A percentile compares a stretch with the other conserved stretches of the same genome.
These are phyloP conservation scores for Hylaeus anthracinus DNA, from an alignment of 1,140 invertebrate genomes.

Conservation along the genomic window DNA sequence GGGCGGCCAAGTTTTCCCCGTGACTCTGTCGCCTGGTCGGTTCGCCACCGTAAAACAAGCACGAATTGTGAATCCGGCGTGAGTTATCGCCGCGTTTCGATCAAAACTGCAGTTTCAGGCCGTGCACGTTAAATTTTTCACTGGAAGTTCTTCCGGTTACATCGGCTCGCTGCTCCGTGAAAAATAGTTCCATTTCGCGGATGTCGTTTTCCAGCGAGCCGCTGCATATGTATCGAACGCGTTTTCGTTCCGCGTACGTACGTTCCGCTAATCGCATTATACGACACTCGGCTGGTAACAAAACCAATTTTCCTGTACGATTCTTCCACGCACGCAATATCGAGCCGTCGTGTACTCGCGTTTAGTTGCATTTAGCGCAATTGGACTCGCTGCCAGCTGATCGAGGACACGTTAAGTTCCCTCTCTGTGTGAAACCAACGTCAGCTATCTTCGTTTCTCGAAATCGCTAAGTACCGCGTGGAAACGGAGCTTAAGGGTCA, in stretches of 20 bases:
- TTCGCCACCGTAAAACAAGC: slow-evolving; percentile 48
- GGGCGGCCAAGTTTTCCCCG: slow-evolving; percentile 18
- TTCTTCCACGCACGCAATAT: not conserved
- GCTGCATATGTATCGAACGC: slow-evolving; percentile 12
- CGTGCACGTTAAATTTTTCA: slow-evolving; percentile 58
- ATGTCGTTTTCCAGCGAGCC: slow-evolving; percentile 11
- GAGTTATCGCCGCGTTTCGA: slow-evolving; percentile 56
- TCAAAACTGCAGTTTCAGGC: slow-evolving; percentile 53
- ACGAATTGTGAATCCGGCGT: slow-evolving; percentile 37
- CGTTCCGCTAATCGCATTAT: slow-evolving; percentile 9
- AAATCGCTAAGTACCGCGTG: not conserved
- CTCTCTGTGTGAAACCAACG: too few species aligned
- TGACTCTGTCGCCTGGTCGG: slow-evolving; percentile 29
- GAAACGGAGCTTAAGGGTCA: not conserved
- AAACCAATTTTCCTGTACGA: not conserved
- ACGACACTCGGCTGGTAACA: not conserved
- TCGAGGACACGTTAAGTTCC: too few species aligned
- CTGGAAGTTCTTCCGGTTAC: slow-evolving; percentile 48
- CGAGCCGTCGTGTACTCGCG: not conserved
- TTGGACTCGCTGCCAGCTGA: too few species aligned
- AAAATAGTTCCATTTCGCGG: slow-evolving; percentile 52
- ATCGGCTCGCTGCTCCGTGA: slow-evolving; percentile 54
- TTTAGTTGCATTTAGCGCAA: too few species aligned
- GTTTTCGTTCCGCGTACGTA: not conserved
- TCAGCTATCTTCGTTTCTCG: too few species aligned